Base-by-base conservation (phyloP, 2,797 vertebrate genomes). In the Denticeps clupeoides region DNA sequence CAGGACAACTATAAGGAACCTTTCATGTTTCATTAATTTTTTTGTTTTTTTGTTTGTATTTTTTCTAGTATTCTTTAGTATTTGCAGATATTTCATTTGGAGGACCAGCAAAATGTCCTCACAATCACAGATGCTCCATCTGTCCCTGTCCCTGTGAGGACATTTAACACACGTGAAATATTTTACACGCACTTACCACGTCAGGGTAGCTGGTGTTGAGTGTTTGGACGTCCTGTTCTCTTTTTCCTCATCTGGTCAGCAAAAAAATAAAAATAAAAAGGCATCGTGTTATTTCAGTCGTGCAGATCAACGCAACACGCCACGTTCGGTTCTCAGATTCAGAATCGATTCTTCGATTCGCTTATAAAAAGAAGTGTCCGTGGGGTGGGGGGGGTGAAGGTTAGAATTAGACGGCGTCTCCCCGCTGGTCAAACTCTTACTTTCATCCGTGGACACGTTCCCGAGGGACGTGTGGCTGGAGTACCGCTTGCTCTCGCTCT, bases 201-300 rank as follows among this genome's bases (percentile, higher is more conserved):
- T 90, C 57, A 99, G 79, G 45, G 95, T 99, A 29, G 95, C 95
- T 29, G 95, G 95, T 51, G 95, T 99, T 6, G 95, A 99, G 74
- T 99, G 94, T 79, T 98, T 99, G 1, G 93, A 96, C 42, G 93
- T 94, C 84, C 91, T 83, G 67, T 98, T 99, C 85, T 99, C 94
- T 70, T 99, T 99, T 69, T 99, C 95, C 68, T 99, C 95, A 81
- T 98, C 95, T 99, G 70, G 38, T 45, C 46, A 52, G 62, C 65
- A 15, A 62, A 9, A 63, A 42, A 62, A 64, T 2, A 43, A 68
- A 33, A 58, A 52, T 22, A 40, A 46, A 53, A 11, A 56, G 18
- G n/a, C n/a, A n/a, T n/a, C n/a, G n/a, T n/a, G n/a, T n/a, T n/a
- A n/a, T n/a, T n/a, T n/a, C n/a, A n/a, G n/a, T n/a, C n/a, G n/a